A percentile compares a stretch with the other conserved stretches of the same genome.
phyloP scores from a whole-genome alignment of 2,888 invertebrate species.

The Scrobipalpa costella region DNA sequence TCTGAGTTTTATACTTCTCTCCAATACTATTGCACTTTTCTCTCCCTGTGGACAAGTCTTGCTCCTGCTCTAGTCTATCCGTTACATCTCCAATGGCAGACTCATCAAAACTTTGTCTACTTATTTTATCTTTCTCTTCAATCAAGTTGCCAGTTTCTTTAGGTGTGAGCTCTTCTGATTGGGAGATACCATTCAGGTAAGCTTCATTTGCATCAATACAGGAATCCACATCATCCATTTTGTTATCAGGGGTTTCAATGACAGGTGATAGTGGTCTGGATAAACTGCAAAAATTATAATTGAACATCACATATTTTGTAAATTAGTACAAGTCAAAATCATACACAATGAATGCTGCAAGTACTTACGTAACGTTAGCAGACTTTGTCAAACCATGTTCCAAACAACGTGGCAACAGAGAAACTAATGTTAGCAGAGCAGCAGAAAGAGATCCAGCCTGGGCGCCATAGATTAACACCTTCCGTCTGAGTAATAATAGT shows the following conservation, averaged over 20 bases:
- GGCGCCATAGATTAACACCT: slow-evolving; percentile 95
- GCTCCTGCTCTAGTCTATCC: slow-evolving; percentile 60
- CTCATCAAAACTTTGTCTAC: slow-evolving; percentile 73
- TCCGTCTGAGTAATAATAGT: slow-evolving; percentile 91
- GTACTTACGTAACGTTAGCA: slow-evolving; percentile 86
- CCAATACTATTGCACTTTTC: slow-evolving; percentile 78
- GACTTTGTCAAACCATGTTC: slow-evolving; percentile 91
- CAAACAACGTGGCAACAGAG: slow-evolving; percentile 93
- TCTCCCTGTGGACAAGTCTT: slow-evolving; percentile 59
- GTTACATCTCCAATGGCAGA: slow-evolving; percentile 55
- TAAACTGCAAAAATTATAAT: slow-evolving; percentile 51
- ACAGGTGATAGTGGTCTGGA: slow-evolving; percentile 70
- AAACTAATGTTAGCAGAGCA: slow-evolving; percentile 92
- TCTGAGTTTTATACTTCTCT: slow-evolving; percentile 72
- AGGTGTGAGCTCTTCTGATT: slow-evolving; percentile 63
- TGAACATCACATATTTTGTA: neutral
- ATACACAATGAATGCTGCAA: neutral
- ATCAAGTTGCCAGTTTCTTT: slow-evolving; percentile 70
- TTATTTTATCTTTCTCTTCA: slow-evolving; percentile 72
- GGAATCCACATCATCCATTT: slow-evolving; percentile 48
- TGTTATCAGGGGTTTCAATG: slow-evolving; percentile 45
- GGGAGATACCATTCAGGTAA: slow-evolving; percentile 56
- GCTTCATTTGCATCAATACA: slow-evolving; percentile 45
- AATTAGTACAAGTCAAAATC: neutral
- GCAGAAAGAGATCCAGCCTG: slow-evolving; percentile 95